These are phyloP conservation scores for Caranx melampygus DNA, from an alignment of 2,113 vertebrate genomes.

Conservation along the genomic window DNA sequence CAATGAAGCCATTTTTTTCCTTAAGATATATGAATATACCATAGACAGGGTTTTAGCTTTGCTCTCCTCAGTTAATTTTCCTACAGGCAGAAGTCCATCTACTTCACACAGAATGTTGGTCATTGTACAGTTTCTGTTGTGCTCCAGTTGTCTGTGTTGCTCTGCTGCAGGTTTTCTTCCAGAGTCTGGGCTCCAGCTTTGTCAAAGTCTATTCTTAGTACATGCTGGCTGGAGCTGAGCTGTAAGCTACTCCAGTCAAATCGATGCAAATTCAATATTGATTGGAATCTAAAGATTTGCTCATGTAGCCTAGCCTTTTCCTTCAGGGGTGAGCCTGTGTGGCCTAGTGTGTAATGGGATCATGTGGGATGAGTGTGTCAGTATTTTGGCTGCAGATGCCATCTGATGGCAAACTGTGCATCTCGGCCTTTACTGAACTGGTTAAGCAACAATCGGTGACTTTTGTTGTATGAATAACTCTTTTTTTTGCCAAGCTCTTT, in stretches of 20 bases:
- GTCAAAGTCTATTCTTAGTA: conserved; percentile 53
- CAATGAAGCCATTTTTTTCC: not conserved
- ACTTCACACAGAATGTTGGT: not conserved
- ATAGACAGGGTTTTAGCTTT: not conserved
- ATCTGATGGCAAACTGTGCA: not conserved
- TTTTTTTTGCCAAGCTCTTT: not conserved
- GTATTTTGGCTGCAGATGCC: conserved; percentile 22
- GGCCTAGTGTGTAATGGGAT: conserved; percentile 40
- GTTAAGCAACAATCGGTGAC: not conserved
- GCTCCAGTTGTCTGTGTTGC: conserved; percentile 1
- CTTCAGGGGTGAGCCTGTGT: conserved; percentile 22
- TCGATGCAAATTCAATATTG: conserved; percentile 80
- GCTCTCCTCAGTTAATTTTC: not conserved
- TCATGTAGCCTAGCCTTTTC: conserved; percentile 33
- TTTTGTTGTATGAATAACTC: not conserved
- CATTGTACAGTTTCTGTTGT: not conserved
- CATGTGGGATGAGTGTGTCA: conserved; percentile 25
- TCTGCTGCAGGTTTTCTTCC: not conserved
- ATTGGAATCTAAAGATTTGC: conserved; percentile 72
- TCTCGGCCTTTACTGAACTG: not conserved
- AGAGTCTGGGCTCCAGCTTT: conserved; percentile 11
- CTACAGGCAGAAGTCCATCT: not conserved
- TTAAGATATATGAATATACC: no score
- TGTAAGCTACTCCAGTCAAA: conserved; percentile 50
- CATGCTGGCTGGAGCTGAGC: conserved; percentile 34